Evolutionary conservation across 2,888 invertebrate genomes (phyloP).

Genomic region (Patella ulyssiponensis): DNA sequence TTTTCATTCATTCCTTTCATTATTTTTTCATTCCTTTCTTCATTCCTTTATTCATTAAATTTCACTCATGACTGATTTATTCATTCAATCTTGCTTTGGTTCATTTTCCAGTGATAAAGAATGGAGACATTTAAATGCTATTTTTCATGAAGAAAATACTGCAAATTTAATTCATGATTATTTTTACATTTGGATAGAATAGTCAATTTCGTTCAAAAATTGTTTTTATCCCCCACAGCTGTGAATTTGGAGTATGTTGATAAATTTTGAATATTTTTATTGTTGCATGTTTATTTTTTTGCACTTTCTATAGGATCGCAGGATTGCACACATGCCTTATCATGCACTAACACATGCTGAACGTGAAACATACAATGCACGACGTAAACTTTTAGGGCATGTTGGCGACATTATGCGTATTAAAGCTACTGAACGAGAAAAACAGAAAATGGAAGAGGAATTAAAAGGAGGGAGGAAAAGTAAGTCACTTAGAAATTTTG

Average conservation of each 20-base stretch:
- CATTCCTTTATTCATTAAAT: slow-evolving; percentile 8
- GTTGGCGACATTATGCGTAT: slow-evolving; percentile 64
- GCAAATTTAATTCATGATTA: too few relatives aligned
- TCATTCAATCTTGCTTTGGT: too few relatives aligned
- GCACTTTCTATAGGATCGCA: slow-evolving; percentile 59
- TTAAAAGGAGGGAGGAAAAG: slow-evolving; percentile 59
- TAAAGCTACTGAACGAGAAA: slow-evolving; percentile 68
- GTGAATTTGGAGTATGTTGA: too few relatives aligned
- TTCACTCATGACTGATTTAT: too few relatives aligned
- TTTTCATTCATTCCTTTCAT: background rate
- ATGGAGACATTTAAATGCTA: too few relatives aligned
- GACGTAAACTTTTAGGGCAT: slow-evolving; percentile 64
- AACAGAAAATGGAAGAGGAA: slow-evolving; percentile 59
- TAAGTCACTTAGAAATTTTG: slow-evolving; percentile 42
- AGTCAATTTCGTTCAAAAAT: too few relatives aligned
- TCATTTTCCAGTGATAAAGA: too few relatives aligned
- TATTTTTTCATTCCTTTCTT: background rate
- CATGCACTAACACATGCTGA: slow-evolving; percentile 71
- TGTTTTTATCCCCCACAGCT: too few relatives aligned
- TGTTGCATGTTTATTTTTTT: slow-evolving; percentile 8
- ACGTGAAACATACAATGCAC: slow-evolving; percentile 69
- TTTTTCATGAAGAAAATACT: too few relatives aligned
- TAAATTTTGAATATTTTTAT: background rate
- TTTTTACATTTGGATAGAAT: too few relatives aligned
- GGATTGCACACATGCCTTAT: slow-evolving; percentile 72